Conservation (phyloP, 92 coral and sea anemone species). For the Parazoanthus swiftii region DNA sequence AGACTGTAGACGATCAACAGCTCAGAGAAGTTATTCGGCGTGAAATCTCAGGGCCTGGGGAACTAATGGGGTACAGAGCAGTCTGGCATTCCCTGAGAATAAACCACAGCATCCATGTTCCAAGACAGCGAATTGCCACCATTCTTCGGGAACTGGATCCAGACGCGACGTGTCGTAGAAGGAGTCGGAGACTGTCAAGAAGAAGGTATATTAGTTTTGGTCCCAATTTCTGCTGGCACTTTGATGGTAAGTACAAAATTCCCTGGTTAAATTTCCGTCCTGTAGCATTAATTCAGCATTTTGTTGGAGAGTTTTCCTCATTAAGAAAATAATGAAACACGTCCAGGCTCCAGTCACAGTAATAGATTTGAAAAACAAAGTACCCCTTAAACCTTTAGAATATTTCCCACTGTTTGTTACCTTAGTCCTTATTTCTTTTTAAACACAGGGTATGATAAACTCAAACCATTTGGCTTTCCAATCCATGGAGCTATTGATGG, state of each 20-base stretch:
- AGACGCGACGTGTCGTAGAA: conserved; percentile 5
- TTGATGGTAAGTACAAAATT: conserved; percentile 42
- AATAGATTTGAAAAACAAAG: too few species aligned
- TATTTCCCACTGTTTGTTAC: too few species aligned
- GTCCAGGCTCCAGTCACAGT: too few species aligned
- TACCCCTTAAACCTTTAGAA: too few species aligned
- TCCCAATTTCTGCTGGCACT: conserved; percentile 48
- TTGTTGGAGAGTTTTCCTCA: too few species aligned
- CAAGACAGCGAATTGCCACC: background rate
- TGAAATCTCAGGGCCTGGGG: background rate
- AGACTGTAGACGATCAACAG: background rate
- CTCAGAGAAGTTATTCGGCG: conserved; percentile 1
- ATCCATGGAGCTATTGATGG: too few species aligned
- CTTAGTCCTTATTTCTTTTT: too few species aligned
- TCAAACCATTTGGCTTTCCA: too few species aligned
- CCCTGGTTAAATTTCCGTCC: conserved; percentile 10
- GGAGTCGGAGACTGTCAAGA: conserved; percentile 9
- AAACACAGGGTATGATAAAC: too few species aligned
- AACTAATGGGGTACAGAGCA: conserved; percentile 35
- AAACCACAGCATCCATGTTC: conserved; percentile 15
- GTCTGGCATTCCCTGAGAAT: conserved; percentile 43
- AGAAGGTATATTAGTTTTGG: conserved; percentile 37
- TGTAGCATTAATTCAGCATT: conserved; percentile 3
- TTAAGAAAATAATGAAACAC: too few species aligned
- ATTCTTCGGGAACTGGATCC: conserved; percentile 38